Conservation (phyloP, 2,888 invertebrate species). For the Lingula anatina region DNA sequence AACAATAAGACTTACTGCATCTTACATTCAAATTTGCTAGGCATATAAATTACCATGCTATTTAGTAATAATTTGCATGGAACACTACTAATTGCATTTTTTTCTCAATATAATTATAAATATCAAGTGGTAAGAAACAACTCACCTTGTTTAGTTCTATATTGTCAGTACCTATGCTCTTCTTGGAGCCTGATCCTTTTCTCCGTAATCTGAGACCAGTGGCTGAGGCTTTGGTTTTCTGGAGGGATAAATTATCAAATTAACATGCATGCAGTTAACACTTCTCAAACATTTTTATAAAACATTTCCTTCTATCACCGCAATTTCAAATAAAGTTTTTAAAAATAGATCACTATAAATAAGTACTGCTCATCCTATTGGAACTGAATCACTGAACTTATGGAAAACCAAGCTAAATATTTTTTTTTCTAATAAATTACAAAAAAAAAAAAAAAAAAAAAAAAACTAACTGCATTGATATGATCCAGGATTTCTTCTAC, state of each 20-base stretch:
- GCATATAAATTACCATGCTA: too few relatives aligned
- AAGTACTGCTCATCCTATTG: too few relatives aligned
- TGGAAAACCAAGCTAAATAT: too few relatives aligned
- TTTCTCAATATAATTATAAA: neutral
- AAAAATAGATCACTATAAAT: too few relatives aligned
- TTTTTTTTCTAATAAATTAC: neutral
- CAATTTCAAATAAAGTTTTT: too few relatives aligned
- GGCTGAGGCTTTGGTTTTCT: slow-evolving; percentile 24
- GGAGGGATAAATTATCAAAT: slow-evolving; percentile 5
- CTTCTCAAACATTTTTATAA: neutral
- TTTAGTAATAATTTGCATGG: too few relatives aligned
- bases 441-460: neutral
- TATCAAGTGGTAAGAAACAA: neutral
- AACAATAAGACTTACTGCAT: neutral
- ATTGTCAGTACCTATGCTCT: slow-evolving; percentile 26
- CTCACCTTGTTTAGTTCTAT: slow-evolving; percentile 33
- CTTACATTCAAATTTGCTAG: neutral
- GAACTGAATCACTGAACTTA: too few relatives aligned
- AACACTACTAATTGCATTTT: too few relatives aligned
- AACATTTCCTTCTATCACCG: too few relatives aligned
- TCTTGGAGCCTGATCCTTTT: slow-evolving; percentile 17
- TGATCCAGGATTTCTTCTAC: slow-evolving; percentile 89
- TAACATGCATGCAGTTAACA: neutral
- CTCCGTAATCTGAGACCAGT: slow-evolving; percentile 14
- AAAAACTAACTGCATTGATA: slow-evolving; percentile 58